Evolutionary conservation across 2,888 invertebrate genomes (phyloP).

Genomic region (Macrosoma leucophasiata): DNA sequence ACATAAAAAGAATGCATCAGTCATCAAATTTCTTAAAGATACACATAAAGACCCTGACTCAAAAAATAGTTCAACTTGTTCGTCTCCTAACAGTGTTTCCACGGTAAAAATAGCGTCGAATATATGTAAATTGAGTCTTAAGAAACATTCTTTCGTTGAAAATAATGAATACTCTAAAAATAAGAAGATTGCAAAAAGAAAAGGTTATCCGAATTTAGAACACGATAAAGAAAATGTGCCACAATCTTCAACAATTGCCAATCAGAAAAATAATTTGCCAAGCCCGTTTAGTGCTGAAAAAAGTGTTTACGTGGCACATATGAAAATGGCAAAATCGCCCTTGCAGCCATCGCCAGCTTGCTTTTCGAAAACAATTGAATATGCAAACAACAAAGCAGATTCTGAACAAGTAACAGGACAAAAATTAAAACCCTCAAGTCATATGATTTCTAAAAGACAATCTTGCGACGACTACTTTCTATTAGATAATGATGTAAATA

Average conservation of each 20-base stretch:
- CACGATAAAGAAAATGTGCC: constrained; percentile 55
- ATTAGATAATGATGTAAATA: no score
- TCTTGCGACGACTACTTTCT: no score
- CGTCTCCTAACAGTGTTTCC: constrained; percentile 51
- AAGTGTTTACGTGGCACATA: constrained; percentile 39
- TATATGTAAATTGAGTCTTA: constrained; percentile 34
- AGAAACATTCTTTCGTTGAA: no score
- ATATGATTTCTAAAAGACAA: no score
- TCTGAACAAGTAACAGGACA: no score
- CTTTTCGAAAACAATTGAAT: no score
- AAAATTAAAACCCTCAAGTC: no score
- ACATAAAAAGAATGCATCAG: constrained; percentile 31
- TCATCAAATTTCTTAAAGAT: no score
- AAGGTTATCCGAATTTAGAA: constrained; percentile 8
- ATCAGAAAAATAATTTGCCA: constrained; percentile 25
- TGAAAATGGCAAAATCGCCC: constrained; percentile 32
- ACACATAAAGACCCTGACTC: no score
- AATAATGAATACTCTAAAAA: constrained; percentile 32
- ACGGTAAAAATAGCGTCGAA: constrained; percentile 43
- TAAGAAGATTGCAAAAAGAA: constrained; percentile 41
- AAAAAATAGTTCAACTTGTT: constrained; percentile 51
- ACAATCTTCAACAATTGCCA: constrained; percentile 37
- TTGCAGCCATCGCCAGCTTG: constrained; percentile 28
- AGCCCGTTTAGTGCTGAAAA: no score
- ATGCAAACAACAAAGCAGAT: no score